Evolutionary conservation across 2,797 vertebrate genomes (phyloP).

Genomic region (Aselliscus stoliczkanus): DNA sequence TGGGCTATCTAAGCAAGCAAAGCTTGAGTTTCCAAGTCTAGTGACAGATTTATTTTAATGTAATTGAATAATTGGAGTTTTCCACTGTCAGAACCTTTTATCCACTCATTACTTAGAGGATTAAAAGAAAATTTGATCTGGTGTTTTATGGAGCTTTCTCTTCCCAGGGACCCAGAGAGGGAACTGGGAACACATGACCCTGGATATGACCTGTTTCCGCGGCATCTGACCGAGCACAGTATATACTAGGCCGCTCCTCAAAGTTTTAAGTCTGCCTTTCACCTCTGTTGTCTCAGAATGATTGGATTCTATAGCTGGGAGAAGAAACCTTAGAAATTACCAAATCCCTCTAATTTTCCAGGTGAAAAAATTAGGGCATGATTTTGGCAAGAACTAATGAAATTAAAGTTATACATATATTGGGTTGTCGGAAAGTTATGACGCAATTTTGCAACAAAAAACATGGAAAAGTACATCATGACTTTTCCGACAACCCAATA

Average conservation of each 20-base stretch:
- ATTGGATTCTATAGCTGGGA: background rate
- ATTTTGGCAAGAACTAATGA: background rate
- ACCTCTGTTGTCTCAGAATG: background rate
- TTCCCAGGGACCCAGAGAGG: slow-evolving; percentile 67
- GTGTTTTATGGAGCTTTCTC: slow-evolving; percentile 75
- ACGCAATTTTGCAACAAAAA: no score
- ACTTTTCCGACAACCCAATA: no score
- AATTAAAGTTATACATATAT: background rate
- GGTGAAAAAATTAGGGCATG: background rate
- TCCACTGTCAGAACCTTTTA: slow-evolving; percentile 74
- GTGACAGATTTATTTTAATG: slow-evolving; percentile 69
- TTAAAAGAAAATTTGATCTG: slow-evolving; percentile 76
- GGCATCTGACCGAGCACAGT: slow-evolving; percentile 19
- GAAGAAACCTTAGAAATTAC: slow-evolving; percentile 34
- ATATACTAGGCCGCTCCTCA: background rate
- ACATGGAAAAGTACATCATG: no score
- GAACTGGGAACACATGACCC: slow-evolving; percentile 41
- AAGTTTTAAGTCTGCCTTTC: background rate
- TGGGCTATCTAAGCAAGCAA: slow-evolving; percentile 49
- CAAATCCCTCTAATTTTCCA: background rate
- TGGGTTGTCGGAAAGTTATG: no score
- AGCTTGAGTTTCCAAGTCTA: slow-evolving; percentile 59
- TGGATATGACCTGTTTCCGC: slow-evolving; percentile 14
- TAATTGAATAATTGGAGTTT: slow-evolving; percentile 74
- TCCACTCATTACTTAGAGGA: slow-evolving; percentile 78